A percentile compares a stretch with the other conserved stretches of the same genome.
Conservation (phyloP, 2,888 invertebrate genomes). For the Pimpla rufipes region DNA sequence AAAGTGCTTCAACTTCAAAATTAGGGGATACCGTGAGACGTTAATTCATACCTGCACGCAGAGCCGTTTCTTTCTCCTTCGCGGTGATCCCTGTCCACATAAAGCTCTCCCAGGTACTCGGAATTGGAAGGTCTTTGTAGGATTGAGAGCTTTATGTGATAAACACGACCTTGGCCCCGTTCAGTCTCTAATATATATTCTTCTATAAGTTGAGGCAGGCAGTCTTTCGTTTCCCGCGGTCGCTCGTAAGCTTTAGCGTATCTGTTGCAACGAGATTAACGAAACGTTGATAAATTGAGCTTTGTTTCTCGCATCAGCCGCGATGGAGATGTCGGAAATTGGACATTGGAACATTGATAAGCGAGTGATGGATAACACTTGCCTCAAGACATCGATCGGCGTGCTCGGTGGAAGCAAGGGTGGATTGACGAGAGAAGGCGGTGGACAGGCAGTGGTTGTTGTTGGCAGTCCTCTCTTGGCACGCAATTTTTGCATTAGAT, state of each 20-base stretch:
- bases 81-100: constrained; percentile 94
- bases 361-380: constrained; percentile 15
- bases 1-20: too few relatives aligned
- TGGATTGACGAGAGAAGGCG: constrained; percentile 82
- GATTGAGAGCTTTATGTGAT: constrained; percentile 95
- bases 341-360: background rate
- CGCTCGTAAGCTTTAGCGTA: constrained; percentile 88
- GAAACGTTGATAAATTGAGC: constrained; percentile 46
- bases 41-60: constrained; percentile 89
- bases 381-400: constrained; percentile 83
- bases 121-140: constrained; percentile 95
- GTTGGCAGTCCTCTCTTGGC: constrained; percentile 81
- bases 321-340: background rate
- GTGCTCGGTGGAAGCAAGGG: constrained; percentile 82
- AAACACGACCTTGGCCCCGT: constrained; percentile 89
- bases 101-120: constrained; percentile 95
- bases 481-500: constrained; percentile 86
- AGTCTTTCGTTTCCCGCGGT: constrained; percentile 89
- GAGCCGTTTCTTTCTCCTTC: constrained; percentile 92
- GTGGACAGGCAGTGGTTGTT: constrained; percentile 81
- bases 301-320: background rate
- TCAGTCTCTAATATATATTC: constrained; percentile 96
- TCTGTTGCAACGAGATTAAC: constrained; percentile 70
- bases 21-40: constrained; percentile 25
- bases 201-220: constrained; percentile 93